A percentile compares a stretch with the other conserved stretches of the same genome.
phyloP scores from a whole-genome alignment of 2,113 vertebrate species.

The Plecturocebus donacophilus region DNA sequence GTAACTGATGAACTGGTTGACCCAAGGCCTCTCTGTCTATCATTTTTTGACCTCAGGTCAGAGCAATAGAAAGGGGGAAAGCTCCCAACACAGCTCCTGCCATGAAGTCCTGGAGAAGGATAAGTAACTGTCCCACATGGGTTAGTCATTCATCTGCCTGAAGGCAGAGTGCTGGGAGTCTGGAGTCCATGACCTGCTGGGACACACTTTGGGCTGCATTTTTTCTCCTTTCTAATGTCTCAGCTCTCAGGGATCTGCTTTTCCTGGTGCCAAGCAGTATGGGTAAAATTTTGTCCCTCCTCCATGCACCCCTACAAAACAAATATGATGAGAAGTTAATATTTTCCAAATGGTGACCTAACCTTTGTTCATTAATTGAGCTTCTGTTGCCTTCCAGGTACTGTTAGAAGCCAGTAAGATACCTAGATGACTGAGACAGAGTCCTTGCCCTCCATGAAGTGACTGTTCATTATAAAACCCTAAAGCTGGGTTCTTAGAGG shows the following conservation, averaged over 20 bases:
- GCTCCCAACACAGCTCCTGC: neutral
- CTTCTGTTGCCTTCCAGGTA: neutral
- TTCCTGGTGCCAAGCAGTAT: neutral
- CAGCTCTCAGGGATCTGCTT: neutral
- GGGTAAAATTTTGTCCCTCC: neutral
- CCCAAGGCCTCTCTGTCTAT: constrained; percentile 59
- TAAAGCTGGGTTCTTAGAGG: neutral
- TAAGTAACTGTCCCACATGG: neutral
- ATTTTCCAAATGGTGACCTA: neutral
- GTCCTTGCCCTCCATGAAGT: neutral
- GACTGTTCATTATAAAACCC: neutral
- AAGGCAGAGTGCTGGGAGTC: neutral
- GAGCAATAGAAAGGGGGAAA: constrained; percentile 30
- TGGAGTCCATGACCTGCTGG: neutral
- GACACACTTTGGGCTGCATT: neutral
- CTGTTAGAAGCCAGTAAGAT: neutral
- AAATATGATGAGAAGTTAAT: neutral
- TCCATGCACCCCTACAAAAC: neutral
- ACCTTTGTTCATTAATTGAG: neutral
- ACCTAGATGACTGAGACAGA: neutral
- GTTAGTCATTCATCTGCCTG: constrained; percentile 61
- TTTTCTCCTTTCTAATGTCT: neutral
- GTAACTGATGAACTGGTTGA: constrained; percentile 34
- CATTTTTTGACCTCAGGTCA: constrained; percentile 70
- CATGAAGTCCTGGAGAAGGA: constrained; percentile 32